Base-by-base conservation (phyloP, 2,113 vertebrate species). In the Synodontis membranacea region DNA sequence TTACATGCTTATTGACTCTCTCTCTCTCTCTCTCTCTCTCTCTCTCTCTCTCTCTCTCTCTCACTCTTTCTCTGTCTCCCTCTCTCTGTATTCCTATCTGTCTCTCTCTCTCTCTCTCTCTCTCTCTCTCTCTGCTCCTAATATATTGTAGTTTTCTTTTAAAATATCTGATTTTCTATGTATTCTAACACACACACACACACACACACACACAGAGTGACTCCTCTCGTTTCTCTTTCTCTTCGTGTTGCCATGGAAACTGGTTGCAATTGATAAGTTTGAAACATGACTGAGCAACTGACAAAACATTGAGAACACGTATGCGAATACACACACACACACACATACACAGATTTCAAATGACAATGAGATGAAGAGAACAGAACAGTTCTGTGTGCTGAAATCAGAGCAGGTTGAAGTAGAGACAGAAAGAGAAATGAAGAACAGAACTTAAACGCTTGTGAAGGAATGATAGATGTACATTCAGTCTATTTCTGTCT, bases 191-290 rank as follows among this genome's bases (percentile, higher is more conserved):
- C 19, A 68, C 72, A 86, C 58, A 23, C 46, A 48, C 56, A 70
- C 64, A 85, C 80, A 74, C 80, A 70, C 54, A 58, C 74, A 85
- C 50, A 66, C 72, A 54, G 39, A 78, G 60, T 74, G 66, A 80
- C 87, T 88, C 76, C 37, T 83, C 80, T 82, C 91, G 74, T 90
- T 87, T 79, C 86, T 75, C 86, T 89, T 85, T 92, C 91, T 91
- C 88, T 90, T 66, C 89, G 91, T 48, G 94, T 95, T 94, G 83
- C 94, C 93, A 96, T 95, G 94, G 95, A 95, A 95, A 95, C 95
- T 94, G 93, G 92, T 91, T 93, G 94, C 93, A 95, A 95, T 92
- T 92, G 92, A 94, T 93, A 89, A 91, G 90, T 91, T 90, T 88
- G 84, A 92, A 92, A 92, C 91, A 88, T 92, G 89, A 91, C 91